Percentiles rank a stretch among this genome's conserved stretches.
These are phyloP conservation scores for Sebastes melanostomus DNA, from an alignment of 2,797 vertebrate genomes.

Conservation along the genomic window DNA sequence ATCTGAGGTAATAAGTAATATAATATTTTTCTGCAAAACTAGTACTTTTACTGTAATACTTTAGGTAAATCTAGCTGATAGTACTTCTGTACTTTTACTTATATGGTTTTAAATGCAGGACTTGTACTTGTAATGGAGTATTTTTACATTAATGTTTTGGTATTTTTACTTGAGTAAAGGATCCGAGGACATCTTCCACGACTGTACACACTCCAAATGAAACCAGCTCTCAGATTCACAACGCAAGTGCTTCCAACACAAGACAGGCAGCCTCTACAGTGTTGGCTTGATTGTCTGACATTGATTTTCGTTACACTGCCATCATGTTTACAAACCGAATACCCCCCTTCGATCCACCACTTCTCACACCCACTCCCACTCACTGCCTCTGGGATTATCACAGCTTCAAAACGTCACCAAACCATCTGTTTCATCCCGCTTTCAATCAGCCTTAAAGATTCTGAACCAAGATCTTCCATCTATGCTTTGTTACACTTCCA, in stretches of 20 bases:
- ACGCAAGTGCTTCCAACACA: not conserved
- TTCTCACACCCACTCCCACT: slow-evolving; percentile 16
- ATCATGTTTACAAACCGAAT: slow-evolving; percentile 59
- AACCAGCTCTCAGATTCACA: slow-evolving; percentile 18
- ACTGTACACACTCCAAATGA: not conserved
- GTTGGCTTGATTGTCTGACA: slow-evolving; percentile 45
- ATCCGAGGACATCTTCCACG: not conserved
- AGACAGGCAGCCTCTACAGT: slow-evolving; percentile 16
- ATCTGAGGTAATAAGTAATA: not conserved
- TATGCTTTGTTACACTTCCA: not conserved
- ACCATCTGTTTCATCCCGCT: slow-evolving; percentile 37
- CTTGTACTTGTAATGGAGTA: not conserved
- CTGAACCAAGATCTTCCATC: not conserved
- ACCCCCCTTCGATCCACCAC: not conserved
- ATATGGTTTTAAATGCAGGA: not conserved
- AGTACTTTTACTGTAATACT: not conserved
- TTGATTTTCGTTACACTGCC: slow-evolving; percentile 57
- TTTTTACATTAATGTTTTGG: not conserved
- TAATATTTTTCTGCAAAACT: not conserved
- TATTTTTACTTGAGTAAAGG: not conserved
- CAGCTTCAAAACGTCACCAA: slow-evolving; percentile 23
- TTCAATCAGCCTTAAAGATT: not conserved
- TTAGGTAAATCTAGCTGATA: not conserved
- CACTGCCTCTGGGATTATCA: slow-evolving; percentile 35
- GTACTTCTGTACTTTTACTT: not conserved